phyloP scores from a whole-genome alignment of 2,113 vertebrate species.

The Daphoenositta chrysoptera region DNA sequence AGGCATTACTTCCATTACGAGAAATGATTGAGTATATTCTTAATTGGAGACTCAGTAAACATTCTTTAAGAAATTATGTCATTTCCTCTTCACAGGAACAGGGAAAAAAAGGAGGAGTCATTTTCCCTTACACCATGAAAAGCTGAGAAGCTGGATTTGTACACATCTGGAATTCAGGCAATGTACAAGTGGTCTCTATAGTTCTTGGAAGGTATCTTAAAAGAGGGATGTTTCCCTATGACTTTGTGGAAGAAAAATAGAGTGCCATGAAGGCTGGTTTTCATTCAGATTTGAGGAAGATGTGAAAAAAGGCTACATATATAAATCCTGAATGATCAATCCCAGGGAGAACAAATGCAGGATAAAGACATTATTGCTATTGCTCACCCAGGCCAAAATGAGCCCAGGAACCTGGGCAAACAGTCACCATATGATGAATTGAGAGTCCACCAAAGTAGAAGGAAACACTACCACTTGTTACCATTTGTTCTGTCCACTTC shows the following conservation, averaged over 20 bases:
- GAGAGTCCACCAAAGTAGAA: background rate
- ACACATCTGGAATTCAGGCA: background rate
- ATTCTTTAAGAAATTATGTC: background rate
- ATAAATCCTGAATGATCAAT: background rate
- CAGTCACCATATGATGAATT: background rate
- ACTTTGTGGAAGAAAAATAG: background rate
- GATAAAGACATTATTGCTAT: background rate
- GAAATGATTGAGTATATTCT: background rate
- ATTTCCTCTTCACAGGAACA: background rate
- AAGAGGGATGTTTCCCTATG: background rate
- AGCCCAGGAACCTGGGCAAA: background rate
- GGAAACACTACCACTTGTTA: background rate
- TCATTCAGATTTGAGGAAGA: background rate
- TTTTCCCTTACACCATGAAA: background rate
- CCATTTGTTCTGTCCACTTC: background rate
- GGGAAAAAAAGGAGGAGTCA: background rate
- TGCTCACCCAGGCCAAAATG: background rate
- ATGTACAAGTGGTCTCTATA: background rate
- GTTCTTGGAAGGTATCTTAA: background rate
- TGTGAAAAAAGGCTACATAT: background rate
- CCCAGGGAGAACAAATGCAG: background rate
- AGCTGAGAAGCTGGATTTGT: background rate
- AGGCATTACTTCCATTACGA: background rate
- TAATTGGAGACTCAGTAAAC: background rate
- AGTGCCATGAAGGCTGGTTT: background rate